Conservation (phyloP, 1,140 invertebrate genomes). For the Tribolium madens region DNA sequence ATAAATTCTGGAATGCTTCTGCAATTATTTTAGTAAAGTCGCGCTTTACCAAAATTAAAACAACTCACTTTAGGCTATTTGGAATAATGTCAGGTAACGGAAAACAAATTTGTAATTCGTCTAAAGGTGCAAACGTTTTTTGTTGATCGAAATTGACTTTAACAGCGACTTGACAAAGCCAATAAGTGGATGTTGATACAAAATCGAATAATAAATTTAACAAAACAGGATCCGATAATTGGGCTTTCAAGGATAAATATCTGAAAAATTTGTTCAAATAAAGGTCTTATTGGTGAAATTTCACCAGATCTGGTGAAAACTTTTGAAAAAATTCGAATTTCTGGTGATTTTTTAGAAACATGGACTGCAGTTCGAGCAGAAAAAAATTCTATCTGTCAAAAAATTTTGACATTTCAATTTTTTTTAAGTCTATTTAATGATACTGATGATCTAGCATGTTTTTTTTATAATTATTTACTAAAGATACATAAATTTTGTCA, state of each 20-base stretch:
- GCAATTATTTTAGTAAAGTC: background rate
- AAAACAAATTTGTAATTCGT: constrained; percentile 72
- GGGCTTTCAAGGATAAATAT: constrained; percentile 76
- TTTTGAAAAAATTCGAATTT: too few relatives aligned
- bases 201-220: constrained; percentile 79
- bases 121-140: constrained; percentile 70
- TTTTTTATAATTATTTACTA: too few relatives aligned
- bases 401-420: too few relatives aligned
- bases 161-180: constrained; percentile 84
- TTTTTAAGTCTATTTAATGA: too few relatives aligned
- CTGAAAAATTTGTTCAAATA: constrained; percentile 65
- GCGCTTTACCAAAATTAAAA: background rate
- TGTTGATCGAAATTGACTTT: constrained; percentile 59
- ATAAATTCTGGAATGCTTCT: constrained; percentile 91
- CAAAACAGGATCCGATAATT: constrained; percentile 79
- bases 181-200: constrained; percentile 83
- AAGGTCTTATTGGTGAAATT: too few relatives aligned
- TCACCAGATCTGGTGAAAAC: too few relatives aligned
- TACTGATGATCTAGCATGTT: too few relatives aligned
- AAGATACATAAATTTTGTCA: too few relatives aligned
- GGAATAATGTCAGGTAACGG: constrained; percentile 75
- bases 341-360: too few relatives aligned
- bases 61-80: constrained; percentile 72
- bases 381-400: too few relatives aligned
- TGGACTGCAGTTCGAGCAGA: too few relatives aligned